Evolutionary conservation across 2,113 vertebrate genomes (phyloP), one percentile per base, ranked within the genome.

Genomic region (Urocynchramus pylzowi): DNA sequence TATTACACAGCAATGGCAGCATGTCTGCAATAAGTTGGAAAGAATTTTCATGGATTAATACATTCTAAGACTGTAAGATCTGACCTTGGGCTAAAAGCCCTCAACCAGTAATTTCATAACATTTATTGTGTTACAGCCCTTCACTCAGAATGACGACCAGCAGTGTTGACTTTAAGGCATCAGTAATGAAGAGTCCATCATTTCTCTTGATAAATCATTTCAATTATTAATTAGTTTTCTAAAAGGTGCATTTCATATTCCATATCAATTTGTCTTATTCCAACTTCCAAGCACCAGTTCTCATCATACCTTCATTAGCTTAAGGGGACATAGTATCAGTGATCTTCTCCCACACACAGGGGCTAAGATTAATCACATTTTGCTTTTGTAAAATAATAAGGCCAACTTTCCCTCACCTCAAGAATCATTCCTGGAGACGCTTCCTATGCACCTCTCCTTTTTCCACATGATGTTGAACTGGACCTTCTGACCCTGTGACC

Each of bases 1-100:
- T 49, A 56, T 35, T 68, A 14, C 57, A 22, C 9, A 71, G 13
- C 3, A 7, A 13, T 3, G 1, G 61, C 17, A 59, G 39, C 26
- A 10, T 2, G 2, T 59, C 20, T 63, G 44, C 56, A 33, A 31
- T 71, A 64, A 71, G 79, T 11, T 64, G 35, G 35, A 26, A 45
- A 37, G 30, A 61, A 78, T 71, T 84, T 56, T 73, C 39, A 4
- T 24, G 42, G 65, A 49, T 53, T 91, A 57, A 79, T 71, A 82
- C 49, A 71, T 84, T 57, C 53, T 21, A 61, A 65, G 53, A 75
- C 27, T 65, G 16, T 53, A 14, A 22, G 53, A n/a, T 33, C 33
- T 89, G 78, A 93, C 91, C 85, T 77, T 53, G 47, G 56, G 70
- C 84, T 45, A 14, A 76, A 88, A 86, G 56, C 52, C 68, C 28